phyloP scores from a whole-genome alignment of 2,113 vertebrate species.

The Perognathus longimembris region DNA sequence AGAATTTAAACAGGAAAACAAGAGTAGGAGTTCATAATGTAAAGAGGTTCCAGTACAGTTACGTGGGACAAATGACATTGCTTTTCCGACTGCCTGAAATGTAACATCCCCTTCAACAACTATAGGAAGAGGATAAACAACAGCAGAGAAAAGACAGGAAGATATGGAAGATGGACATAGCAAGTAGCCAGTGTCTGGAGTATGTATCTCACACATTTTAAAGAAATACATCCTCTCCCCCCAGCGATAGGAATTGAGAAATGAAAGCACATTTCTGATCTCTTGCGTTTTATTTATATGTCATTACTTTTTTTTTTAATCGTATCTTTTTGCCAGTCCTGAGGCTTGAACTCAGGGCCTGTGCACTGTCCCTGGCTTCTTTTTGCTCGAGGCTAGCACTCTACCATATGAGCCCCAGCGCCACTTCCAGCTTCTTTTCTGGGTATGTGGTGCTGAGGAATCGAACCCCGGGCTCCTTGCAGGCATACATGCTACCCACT shows the following conservation, averaged over 20 bases:
- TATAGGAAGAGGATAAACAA: slow-evolving; percentile 51
- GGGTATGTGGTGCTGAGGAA: too few species aligned
- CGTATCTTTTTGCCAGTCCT: too few species aligned
- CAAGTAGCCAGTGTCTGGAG: slow-evolving; percentile 26
- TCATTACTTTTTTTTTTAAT: too few species aligned
- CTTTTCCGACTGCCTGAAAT: slow-evolving; percentile 31
- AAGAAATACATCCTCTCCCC: slow-evolving; percentile 58
- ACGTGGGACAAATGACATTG: not conserved
- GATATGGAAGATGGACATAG: slow-evolving; percentile 60
- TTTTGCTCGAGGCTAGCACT: too few species aligned
- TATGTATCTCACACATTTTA: slow-evolving; percentile 39
- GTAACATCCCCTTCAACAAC: slow-evolving; percentile 46
- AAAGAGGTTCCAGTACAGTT: slow-evolving; percentile 11
- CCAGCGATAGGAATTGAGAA: slow-evolving; percentile 60
- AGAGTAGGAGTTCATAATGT: slow-evolving; percentile 30
- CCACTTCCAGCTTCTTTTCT: too few species aligned
- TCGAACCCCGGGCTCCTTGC: too few species aligned
- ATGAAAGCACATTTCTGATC: slow-evolving; percentile 51
- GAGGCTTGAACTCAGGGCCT: too few species aligned
- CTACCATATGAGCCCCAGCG: too few species aligned
- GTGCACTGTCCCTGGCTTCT: too few species aligned
- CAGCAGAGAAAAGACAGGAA: slow-evolving; percentile 39
- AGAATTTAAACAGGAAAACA: not conserved
- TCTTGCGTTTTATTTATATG: not conserved
- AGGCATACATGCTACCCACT: too few species aligned